Base-by-base conservation (phyloP, 2,888 invertebrate species). In the Phymatocera aterrima region DNA sequence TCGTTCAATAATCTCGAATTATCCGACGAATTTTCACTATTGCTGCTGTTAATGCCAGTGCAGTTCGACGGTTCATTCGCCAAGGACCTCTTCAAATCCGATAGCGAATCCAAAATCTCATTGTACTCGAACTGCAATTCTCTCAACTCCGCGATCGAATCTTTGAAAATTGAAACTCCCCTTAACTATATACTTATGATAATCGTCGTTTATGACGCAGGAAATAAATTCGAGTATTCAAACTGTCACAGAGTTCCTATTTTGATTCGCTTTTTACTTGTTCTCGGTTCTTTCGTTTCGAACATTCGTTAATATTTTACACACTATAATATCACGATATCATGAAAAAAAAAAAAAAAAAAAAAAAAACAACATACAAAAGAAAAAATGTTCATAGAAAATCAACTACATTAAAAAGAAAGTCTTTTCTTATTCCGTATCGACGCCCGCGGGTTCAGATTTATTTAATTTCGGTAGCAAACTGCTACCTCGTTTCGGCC, bases 401-500 rank as follows among this genome's bases (percentile, higher is more conserved):
- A 15, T 10, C 12, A 28, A 28, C 10, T 24, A 12, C 1, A 0
- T 12, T 10, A 1, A 28, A 24, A 1, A 37, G 37, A 18, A 10
- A 37, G 37, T 64, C n/a, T 78, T 74, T 78, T 74, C 21, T 54
- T 34, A 10, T 51, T 51, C 34, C 5, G 37, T 18, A 37, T 18
- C 18, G 37, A 37, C 43, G 12, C 43, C 48, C 24, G 31, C 18
- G 4, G 77, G 18, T 51, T 48, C 72, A 0, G 40, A 28, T 24
- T 46, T 10, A 4, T 83, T 85, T 57, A 88, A 81, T 78, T 84
- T 86, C 2, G 90, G 89, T 60, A 90, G 83, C 81, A 89, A 88
- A 37, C 90, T 87, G 80, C 89, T 91, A 77, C 91, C 91, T 80
- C 90, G 83, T 82, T 91, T 91, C 46, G 91, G 90, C 77, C 90